Evolutionary conservation across 2,888 invertebrate genomes (phyloP).

Genomic region (Spodoptera exigua): DNA sequence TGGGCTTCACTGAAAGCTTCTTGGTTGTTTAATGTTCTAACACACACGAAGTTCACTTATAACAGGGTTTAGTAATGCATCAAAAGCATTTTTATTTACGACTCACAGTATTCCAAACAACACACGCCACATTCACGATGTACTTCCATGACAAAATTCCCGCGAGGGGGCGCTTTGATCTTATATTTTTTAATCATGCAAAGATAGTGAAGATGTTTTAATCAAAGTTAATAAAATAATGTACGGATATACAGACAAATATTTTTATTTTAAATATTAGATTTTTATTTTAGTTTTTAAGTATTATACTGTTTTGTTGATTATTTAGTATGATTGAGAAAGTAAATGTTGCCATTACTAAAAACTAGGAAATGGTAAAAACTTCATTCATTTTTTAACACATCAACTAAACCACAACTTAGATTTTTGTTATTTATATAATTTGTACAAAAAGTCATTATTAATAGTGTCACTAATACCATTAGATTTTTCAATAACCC

Average conservation of each 20-base stretch:
- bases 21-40: conserved; percentile 67
- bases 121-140: conserved; percentile 90
- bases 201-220: conserved; percentile 1
- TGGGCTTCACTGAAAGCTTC: conserved; percentile 64
- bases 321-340: not conserved
- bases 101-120: conserved; percentile 87
- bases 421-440: no score
- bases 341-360: conserved; percentile 16
- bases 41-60: conserved; percentile 73
- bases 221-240: no score
- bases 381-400: no score
- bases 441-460: no score
- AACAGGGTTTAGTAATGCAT: conserved; percentile 73
- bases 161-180: conserved; percentile 77
- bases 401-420: no score
- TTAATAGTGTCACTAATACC: no score
- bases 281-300: not conserved
- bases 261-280: no score
- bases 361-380: not conserved
- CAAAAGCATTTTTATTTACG: conserved; percentile 87
- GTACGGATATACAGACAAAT: no score
- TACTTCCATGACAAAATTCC: conserved; percentile 78
- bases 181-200: conserved; percentile 41
- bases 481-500: no score
- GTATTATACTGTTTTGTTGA: not conserved